These are phyloP conservation scores for Caenorhabditis sulstoni DNA, from an alignment of 2,888 invertebrate species.

Conservation along the genomic window DNA sequence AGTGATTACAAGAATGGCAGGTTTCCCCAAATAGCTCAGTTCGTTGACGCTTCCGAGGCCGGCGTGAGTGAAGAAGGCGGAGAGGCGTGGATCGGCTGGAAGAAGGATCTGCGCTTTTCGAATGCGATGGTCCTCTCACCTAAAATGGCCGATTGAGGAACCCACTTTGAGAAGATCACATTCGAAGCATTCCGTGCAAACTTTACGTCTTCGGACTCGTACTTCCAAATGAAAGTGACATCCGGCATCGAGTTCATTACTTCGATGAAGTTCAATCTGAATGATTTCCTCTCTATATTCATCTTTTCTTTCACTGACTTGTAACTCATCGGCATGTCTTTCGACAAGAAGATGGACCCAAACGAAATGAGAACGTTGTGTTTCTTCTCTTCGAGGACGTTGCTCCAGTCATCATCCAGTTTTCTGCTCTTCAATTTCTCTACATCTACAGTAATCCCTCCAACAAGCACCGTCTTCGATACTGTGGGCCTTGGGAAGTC, in stretches of 20 bases:
- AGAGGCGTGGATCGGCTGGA: constrained; percentile 2
- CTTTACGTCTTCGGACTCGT: constrained; percentile 40
- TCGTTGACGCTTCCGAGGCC: constrained; percentile 7
- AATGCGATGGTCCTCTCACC: constrained; percentile 7
- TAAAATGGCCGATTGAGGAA: constrained; percentile 62
- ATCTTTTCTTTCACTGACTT: neutral
- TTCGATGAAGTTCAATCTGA: constrained; percentile 6
- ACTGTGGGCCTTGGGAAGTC: constrained; percentile 25
- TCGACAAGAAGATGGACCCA: constrained; percentile 10
- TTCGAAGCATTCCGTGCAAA: constrained; percentile 39
- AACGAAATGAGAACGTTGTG: constrained; percentile 23
- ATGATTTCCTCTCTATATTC: neutral
- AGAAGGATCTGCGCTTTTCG: neutral
- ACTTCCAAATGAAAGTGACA: constrained; percentile 61
- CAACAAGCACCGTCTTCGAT: constrained; percentile 23
- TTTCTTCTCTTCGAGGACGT: neutral
- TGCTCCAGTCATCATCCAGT: neutral
- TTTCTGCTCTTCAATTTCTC: constrained; percentile 1
- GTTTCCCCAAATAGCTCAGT: constrained; percentile 7
- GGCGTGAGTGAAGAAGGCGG: constrained; percentile 9
- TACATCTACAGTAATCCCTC: constrained; percentile 15
- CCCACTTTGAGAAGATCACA: constrained; percentile 59
- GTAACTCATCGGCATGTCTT: constrained; percentile 13
- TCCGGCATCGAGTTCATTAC: constrained; percentile 35
- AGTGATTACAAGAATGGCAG: constrained; percentile 4